Evolutionary conservation across 2,113 vertebrate genomes (phyloP), one percentile per base, ranked within the genome.

Genomic region (Heteronetta atricapilla): DNA sequence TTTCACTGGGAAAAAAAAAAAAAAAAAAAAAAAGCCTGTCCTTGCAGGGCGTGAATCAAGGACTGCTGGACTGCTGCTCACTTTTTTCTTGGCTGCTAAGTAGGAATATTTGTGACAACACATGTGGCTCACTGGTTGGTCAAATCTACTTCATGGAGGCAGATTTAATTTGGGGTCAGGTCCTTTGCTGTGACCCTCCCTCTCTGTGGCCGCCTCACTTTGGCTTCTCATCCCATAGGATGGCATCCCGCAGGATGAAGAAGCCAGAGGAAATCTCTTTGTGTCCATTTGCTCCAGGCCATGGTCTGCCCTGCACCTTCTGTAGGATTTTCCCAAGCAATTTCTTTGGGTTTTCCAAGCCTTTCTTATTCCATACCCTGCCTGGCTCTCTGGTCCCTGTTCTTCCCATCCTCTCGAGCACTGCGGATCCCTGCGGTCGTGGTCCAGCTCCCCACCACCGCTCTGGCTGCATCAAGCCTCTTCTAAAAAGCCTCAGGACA

Each of bases 211-310:
- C 78, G 60, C 40, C 44, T 62, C 34, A 29, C 34, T 53, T 76
- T 60, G 44, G 13, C 44, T 83, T 77, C 73, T 78, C 40, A 59
- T 63, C n/a, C 59, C 3, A 0, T 3, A 22, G 36, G 40, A 25
- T 0, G 1, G 11, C 40, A 67, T 63, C n/a, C 59, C 2, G 0
- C 3, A 19, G 36, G 40, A 25, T 52, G 22, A 72, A 75, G 28
- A 8, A 5, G 15, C 10, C 36, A 34, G 20, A 44, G 40, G 40
- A 94, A 59, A 69, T 53, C 23, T 52, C 38, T 76, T 36, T 1
- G 0, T 22, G 15, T 52, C 53, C 6, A 8, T 89, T 86, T 90
- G 40, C 63, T 64, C 50, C 79, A 85, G 36, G 13, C 38, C 3
- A 0, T 33, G 21, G 40, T 48, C 62, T 67, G 25, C 58, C 56